Evolutionary conservation across 2,888 invertebrate genomes (phyloP), one percentile per base, ranked within the genome.

Genomic region (Xanthorhoe designata): DNA sequence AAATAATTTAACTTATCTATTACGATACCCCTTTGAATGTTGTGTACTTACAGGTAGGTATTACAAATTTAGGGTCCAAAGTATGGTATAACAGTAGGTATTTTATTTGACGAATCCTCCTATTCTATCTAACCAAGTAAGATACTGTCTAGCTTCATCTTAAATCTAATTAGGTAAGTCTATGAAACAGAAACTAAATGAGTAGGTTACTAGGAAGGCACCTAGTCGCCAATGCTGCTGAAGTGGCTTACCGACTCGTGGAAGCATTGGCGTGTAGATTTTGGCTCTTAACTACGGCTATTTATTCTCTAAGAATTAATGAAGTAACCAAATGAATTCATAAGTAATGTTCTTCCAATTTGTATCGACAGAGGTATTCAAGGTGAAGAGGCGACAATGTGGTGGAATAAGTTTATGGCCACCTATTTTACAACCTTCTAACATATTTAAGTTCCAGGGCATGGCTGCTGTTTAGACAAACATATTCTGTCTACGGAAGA

Each of bases 31-130:
- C 59, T 71, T 70, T 63, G 62, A 67, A 75, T 79, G 75, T 78
- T 79, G 68, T 78, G 78, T 83, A 83, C 83, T 83, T 53, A 85
- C 84, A 86, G 84, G n/a, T n/a, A n/a, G n/a, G 82, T 84, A 81
- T 76, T 83, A 79, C 78, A 81, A 78, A 75, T 78, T 78, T 82
- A 87, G 90, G 90, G 90, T 90, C 90, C 90, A 90, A 90, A 83
- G 77, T 81, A 78, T 86, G 83, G 77, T 81, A 77, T 81, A 70
- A 42, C 49, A 42, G 38, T 38, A 58, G 15, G 35, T 52, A 51
- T n/a, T 38, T 29, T 47, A 24, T 61, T 60, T 45, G 45, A 53
- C 42, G 53, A 60, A 52, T 24, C 24, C 13, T 38, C 24, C 38
- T 38, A 8, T 45, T 42, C 24, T n/a, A n/a, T n/a, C n/a, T 56